These are phyloP conservation scores for Diplodus puntazzo DNA, from an alignment of 2,797 vertebrate genomes.

Conservation along the genomic window DNA sequence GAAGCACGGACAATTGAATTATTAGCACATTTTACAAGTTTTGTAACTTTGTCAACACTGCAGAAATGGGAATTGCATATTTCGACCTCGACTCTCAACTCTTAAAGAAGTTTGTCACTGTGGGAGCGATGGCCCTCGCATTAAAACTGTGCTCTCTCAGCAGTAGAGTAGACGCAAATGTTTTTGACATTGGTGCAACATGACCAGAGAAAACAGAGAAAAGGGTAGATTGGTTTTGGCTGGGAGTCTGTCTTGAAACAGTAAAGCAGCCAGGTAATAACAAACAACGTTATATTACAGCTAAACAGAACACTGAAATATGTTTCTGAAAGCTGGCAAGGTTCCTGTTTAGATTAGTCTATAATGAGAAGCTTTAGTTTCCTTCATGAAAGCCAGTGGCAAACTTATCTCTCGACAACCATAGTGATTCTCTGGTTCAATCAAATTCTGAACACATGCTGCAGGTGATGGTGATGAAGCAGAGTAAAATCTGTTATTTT, in stretches of 20 bases:
- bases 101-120: not conserved
- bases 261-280: too few species aligned
- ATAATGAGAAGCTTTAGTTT: not conserved
- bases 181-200: too few species aligned
- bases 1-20: not conserved
- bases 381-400: not conserved
- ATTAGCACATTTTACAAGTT: not conserved
- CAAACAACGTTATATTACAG: too few species aligned
- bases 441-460: not conserved
- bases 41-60: not conserved
- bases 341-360: not conserved
- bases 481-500: not conserved
- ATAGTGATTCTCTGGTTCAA: conserved; percentile 4
- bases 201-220: too few species aligned
- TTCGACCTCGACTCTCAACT: not conserved
- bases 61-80: not conserved
- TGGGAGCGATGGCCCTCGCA: too few species aligned
- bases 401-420: not conserved
- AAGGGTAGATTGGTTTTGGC: too few species aligned
- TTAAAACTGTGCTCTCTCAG: too few species aligned
- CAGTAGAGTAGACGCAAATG: too few species aligned
- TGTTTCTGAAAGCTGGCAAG: too few species aligned
- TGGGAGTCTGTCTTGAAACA: too few species aligned
- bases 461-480: not conserved
- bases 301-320: too few species aligned